Evolutionary conservation across 2,888 invertebrate species (phyloP).

Genomic region (Harpalus rufipes): DNA sequence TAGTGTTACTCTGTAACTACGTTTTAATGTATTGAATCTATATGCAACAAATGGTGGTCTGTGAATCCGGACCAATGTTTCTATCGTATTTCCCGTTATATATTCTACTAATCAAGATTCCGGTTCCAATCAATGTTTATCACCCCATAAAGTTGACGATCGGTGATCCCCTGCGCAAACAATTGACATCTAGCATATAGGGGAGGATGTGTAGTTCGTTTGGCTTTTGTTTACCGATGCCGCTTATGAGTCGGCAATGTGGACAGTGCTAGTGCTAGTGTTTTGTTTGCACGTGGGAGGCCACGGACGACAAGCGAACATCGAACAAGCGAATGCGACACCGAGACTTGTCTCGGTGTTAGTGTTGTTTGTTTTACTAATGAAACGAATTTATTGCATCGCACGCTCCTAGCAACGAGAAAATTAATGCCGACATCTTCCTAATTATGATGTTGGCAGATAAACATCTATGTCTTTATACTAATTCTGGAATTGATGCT

Average conservation of each 20-base stretch:
- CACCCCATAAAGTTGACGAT: constrained; percentile 35
- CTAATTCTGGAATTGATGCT: background rate
- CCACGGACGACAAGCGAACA: constrained; percentile 44
- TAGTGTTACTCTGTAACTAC: too few relatives aligned
- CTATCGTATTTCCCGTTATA: background rate
- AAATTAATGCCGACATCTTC: constrained; percentile 36
- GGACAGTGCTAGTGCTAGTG: constrained; percentile 11
- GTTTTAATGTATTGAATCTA: too few relatives aligned
- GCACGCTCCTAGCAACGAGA: constrained; percentile 16
- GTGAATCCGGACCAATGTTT: too few relatives aligned
- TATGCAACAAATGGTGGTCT: too few relatives aligned
- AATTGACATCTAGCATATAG: constrained; percentile 10
- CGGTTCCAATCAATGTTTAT: background rate
- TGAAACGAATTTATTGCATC: constrained; percentile 45
- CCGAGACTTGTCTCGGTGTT: background rate
- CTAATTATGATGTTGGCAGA: constrained; percentile 44
- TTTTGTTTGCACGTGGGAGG: constrained; percentile 53
- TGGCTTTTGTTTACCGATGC: constrained; percentile 31
- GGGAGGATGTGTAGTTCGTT: background rate
- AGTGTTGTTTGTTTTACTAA: constrained; percentile 51
- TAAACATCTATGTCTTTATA: constrained; percentile 14
- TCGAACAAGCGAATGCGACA: constrained; percentile 48
- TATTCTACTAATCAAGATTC: constrained; percentile 10
- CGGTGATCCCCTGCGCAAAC: constrained; percentile 13
- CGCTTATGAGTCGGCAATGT: constrained; percentile 37